Base-by-base conservation (phyloP, 2,113 vertebrate species). In the Poeciliopsis retropinna region DNA sequence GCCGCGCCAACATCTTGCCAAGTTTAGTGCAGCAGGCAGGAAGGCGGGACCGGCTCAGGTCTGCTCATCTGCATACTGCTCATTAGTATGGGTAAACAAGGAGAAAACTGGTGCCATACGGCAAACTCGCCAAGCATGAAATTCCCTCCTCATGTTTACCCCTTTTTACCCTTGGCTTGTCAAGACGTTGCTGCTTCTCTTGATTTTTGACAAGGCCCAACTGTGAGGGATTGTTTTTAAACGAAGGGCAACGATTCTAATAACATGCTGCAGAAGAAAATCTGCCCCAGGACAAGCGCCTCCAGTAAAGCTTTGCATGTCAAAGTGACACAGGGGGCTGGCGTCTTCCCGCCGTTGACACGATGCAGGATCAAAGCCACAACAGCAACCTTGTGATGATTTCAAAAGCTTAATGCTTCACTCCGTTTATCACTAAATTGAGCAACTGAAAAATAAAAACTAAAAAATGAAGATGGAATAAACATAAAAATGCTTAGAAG, bases 71-170 rank as follows among this genome's bases (percentile, higher is more conserved):
- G 84, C 88, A 94, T 92, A 80, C 86, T 85, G 85, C 89, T 93
- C 89, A 93, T 95, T 93, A 94, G 84, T 86, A 92, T 83, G 87
- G 83, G 88, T 89, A 89, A 92, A 92, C 91, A 90, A 76, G 88
- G 79, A 85, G 88, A 89, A 91, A 92, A 92, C 84, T 51, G 81
- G 68, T 67, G 84, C 88, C 93, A 93, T 94, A 93, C 85, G 90
- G 89, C 73, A 3, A 72, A 77, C 83, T 90, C 76, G 84, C 88
- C 81, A 87, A 90, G 91, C 93, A 91, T 94, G 91, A 94, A 92
- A 93, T 92, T 90, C 85, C 88, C 91, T 92, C 80, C 86, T 88
- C 85, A 75, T 87, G 92, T 93, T 94, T 92, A 87, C 91, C 91
- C 91, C 37, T 87, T 47, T 90, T 88, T 93, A 92, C 89, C 89